Evolutionary conservation across 2,888 invertebrate species (phyloP), one percentile per base, ranked within the genome.

Genomic region (Athalia circularis): DNA sequence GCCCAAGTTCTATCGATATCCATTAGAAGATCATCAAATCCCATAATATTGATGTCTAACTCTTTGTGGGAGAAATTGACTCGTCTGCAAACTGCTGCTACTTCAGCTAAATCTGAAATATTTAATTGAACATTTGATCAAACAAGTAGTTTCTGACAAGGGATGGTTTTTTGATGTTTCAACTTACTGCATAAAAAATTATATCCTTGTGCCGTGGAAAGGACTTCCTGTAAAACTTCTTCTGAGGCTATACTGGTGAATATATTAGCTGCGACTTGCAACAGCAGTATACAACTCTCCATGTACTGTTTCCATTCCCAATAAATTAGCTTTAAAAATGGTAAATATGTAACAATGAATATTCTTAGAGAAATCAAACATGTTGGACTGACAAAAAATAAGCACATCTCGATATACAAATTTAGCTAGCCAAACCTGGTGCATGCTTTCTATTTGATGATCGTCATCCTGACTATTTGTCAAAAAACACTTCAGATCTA

Each of bases 211-310:
- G 91, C 90, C 50, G 92, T 91, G 65, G 90, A 88, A 70, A 93
- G 87, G 15, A 94, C 92, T 88, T 93, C 93, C 76, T 90, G 90
- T 67, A 93, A 90, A 52, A 93, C 91, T 67, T 89, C 86, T 80
- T 92, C 92, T 57, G 91, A 91, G 72, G 91, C 91, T 80, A 92
- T 92, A 74, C 90, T 91, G 81, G 92, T 92, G 85, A 93, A 93
- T 80, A 92, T 91, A 82, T 90, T 90, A 77, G 92, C 91, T 57
- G 93, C 92, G 80, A 92, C 90, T 84, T 91, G 90, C 64, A 93
- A 88, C 74, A 93, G 86, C 65, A 91, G 86, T 61, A 92, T 88
- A 85, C 93, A 92, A 81, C 92, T 92, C 84, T 92, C 91, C 86
- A 93, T 90, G 80, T 89, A 90, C 62, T 87, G 88, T 79, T 90